These are phyloP conservation scores for Enteromius radiatus DNA, from an alignment of 2,797 vertebrate species.

Conservation along the genomic window DNA sequence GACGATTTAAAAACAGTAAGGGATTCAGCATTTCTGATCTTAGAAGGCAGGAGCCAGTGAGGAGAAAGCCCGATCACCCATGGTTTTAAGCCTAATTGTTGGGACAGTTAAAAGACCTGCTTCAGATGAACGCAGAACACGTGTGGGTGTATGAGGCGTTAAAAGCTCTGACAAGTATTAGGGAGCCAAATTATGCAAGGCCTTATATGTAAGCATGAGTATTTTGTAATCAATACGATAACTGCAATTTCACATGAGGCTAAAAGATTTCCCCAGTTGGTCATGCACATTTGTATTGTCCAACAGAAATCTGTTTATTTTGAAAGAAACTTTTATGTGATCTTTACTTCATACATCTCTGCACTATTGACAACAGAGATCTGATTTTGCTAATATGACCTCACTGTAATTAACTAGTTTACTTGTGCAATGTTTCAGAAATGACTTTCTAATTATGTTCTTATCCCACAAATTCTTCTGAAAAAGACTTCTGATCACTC, in stretches of 20 bases:
- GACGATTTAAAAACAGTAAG: too few species aligned
- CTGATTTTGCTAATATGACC: not conserved
- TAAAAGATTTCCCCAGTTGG: not conserved
- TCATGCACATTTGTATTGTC: not conserved
- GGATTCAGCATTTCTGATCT: too few species aligned
- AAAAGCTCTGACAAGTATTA: too few species aligned
- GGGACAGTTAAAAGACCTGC: too few species aligned
- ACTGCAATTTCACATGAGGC: not conserved
- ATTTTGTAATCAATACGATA: too few species aligned
- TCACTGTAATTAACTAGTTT: not conserved
- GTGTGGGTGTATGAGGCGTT: too few species aligned
- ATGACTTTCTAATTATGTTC: not conserved
- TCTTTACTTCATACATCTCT: not conserved
- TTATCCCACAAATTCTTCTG: not conserved
- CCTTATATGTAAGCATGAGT: too few species aligned
- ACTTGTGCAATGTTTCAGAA: not conserved
- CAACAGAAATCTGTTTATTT: not conserved
- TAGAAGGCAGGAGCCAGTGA: too few species aligned
- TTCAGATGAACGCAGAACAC: too few species aligned
- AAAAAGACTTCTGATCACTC: not conserved
- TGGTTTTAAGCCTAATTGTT: too few species aligned
- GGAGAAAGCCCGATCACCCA: too few species aligned
- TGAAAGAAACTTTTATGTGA: not conserved
- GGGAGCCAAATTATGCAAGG: too few species aligned
- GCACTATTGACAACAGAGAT: not conserved